Base-by-base conservation (phyloP, 2,888 invertebrate genomes). In the Pristionchus exspectatus region DNA sequence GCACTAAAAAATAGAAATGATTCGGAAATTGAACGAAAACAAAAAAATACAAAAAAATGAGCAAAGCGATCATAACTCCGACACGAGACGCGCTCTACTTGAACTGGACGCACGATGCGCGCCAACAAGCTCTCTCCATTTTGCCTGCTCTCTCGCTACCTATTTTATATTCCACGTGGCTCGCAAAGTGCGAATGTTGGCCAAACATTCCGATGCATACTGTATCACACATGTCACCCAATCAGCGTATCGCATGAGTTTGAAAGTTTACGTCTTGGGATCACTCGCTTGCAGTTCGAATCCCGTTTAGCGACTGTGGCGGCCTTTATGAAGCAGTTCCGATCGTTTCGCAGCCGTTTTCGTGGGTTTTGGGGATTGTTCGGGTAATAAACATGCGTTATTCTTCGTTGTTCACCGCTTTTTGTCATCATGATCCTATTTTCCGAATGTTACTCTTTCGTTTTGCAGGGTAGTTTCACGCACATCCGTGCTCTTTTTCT, bases 401-500 rank as follows among this genome's bases (percentile, higher is more conserved):
- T 33, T 59, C 33, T 85, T 5, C 59, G 56, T 56, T n/a, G 50
- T 33, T 12, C n/a, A 44, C 14, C 30, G 18, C 24, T 24, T 56
- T 85, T 59, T 85, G 38, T 59, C 59, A 85, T 85, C 33, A 12
- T 59, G 50, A 85, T 59, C 56, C 24, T 21, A 81, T 44, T 50
- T 50, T 4, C n/a, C 16, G 9, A n/a, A n/a, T n/a, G 63, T 63
- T 50, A 54, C 83, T 63, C 21, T 38, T n/a, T 27, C 54, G 30
- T 27, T 50, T 81, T 54, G 81, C 81, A 54, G 81, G 87, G 87
- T 87, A 87, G 69, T 87, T 87, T 87, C 87, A 69, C 87, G 87
- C 87, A 87, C 87, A 69, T 69, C 30, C 87, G 87, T 87, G 87
- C 87, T 87, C 66, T 33, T 69, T 83, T 69, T 50, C 87, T 16